Evolutionary conservation across 2,797 vertebrate genomes (phyloP).

Genomic region (Pipistrellus pipistrellus): DNA sequence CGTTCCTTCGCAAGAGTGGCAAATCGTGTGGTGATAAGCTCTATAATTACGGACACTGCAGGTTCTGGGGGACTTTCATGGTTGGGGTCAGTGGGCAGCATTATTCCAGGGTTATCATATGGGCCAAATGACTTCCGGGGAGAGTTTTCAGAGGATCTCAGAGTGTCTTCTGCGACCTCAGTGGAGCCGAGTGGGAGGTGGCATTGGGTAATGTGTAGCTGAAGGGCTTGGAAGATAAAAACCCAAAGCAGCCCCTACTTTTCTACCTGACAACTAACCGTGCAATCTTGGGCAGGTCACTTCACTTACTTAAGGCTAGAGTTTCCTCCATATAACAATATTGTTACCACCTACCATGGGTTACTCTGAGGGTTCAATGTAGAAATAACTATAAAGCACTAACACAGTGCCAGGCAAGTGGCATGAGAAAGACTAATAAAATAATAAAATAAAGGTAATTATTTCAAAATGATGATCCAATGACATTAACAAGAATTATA

Average conservation of each 20-base stretch:
- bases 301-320: background rate
- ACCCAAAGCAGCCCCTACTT: background rate
- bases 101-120: constrained; percentile 33
- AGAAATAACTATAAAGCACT: background rate
- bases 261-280: background rate
- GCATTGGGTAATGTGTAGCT: background rate
- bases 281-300: background rate
- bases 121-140: constrained; percentile 55
- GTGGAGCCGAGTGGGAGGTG: background rate
- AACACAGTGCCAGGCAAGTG: background rate
- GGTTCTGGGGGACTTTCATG: constrained; percentile 54
- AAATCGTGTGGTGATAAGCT: constrained; percentile 64
- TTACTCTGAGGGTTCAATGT: background rate
- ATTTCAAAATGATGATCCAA: constrained; percentile 19
- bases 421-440: background rate
- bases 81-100: background rate
- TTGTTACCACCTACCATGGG: background rate
- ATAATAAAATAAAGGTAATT: constrained; percentile 33
- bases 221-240: background rate
- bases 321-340: background rate
- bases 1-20: constrained; percentile 10
- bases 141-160: background rate
- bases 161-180: background rate
- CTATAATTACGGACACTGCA: constrained; percentile 64
- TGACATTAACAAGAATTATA: background rate